Base-by-base conservation (phyloP, 2,797 vertebrate species). In the Galago senegalensis region DNA sequence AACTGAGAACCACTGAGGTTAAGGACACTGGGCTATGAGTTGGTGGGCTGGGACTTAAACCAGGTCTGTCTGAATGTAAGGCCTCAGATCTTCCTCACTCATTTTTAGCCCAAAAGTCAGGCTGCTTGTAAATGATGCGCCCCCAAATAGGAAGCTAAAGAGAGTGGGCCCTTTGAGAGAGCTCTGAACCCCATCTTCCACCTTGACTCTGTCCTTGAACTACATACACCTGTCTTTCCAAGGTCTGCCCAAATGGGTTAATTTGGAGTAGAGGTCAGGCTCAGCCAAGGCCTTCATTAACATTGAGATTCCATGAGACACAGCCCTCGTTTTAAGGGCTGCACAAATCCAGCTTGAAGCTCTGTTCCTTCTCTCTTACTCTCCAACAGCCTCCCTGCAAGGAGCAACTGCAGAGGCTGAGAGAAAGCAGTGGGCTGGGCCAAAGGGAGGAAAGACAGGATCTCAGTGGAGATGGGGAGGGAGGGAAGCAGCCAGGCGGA, bases 401-500 rank as follows among this genome's bases (percentile, higher is more conserved):
- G 40, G 23, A 85, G 37, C 37, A 29, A 12, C 27, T 16, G 34
- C 18, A 37, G 67, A 69, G 31, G 43, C 73, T 1, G 3, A 58
- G n/a, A 56, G 61, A 67, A 37, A 3, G 1, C 14, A 23, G 79
- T 5, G 56, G 20, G 31, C 67, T 58, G 79, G 53, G 58, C n/a
- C 40, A 37, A 27, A 23, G 61, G 61, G 34, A 80, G 53, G 25
- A 76, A 91, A 43, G 88, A 40, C 29, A 1, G 25, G 53, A 4
- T 69, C 89, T 58, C 31, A 6, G 84, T 0, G 5, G 84, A 85
- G 80, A 6, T 9, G 69, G 73, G 61, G 34, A 87, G 83, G 73
- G 60, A 3, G 6, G 56, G 46, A 87, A 79, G 87, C 94, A 56
- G 58, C 6, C 40, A 91, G 94, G 88, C 73, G 43, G 89, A 90